Percentiles rank a stretch among this genome's conserved stretches.
Evolutionary conservation across 2,797 vertebrate species (phyloP).

Genomic region (Myotis planiceps): DNA sequence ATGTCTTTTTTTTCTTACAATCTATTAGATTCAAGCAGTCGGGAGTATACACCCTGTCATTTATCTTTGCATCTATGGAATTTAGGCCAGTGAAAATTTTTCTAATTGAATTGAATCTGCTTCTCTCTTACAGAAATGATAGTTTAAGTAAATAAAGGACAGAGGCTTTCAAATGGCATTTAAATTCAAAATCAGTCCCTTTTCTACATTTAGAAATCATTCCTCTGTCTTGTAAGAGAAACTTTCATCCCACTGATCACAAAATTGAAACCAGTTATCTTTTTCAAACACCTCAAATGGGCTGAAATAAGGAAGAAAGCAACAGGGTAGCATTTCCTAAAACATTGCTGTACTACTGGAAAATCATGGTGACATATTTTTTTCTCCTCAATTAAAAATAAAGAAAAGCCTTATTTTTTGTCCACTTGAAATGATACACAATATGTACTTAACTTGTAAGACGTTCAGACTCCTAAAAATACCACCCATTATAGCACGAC

Average conservation of each 20-base stretch:
- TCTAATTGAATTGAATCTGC: background rate
- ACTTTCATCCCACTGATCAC: background rate
- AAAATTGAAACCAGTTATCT: background rate
- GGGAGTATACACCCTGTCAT: background rate
- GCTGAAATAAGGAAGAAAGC: background rate
- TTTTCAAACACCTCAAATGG: background rate
- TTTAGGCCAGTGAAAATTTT: background rate
- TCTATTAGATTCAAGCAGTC: background rate
- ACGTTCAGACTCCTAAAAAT: background rate
- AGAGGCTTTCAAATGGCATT: background rate
- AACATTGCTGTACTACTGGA: background rate
- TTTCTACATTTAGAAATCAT: background rate
- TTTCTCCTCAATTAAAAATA: background rate
- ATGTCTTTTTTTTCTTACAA: background rate
- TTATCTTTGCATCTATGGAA: background rate
- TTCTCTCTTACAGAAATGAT: constrained; percentile 7
- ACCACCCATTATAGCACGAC: background rate
- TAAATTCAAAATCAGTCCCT: background rate
- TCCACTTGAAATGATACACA: background rate
- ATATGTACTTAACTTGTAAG: background rate
- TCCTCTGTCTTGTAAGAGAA: background rate
- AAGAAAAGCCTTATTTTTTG: background rate
- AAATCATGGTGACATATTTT: background rate
- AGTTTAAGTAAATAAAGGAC: background rate
- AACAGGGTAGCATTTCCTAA: background rate